These are phyloP conservation scores for Gastrophryne carolinensis DNA, from an alignment of 2,797 vertebrate species.

Conservation along the genomic window DNA sequence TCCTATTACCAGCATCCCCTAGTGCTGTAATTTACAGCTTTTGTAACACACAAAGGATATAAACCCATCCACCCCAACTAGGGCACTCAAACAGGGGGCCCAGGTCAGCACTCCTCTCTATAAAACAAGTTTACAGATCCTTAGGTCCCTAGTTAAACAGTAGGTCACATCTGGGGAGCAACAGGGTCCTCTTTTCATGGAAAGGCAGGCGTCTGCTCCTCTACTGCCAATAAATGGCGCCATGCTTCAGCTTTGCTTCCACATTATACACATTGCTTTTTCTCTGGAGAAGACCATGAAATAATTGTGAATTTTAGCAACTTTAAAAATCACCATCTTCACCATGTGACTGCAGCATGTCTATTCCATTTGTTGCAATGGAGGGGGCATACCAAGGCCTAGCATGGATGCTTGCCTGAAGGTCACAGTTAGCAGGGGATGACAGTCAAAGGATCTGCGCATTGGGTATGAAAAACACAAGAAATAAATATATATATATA, in stretches of 20 bases:
- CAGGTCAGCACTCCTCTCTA: conserved; percentile 4
- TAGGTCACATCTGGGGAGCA: conserved; percentile 15
- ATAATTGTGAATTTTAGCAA: too few relatives aligned
- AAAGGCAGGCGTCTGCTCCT: conserved; percentile 12
- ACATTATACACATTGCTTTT: neutral
- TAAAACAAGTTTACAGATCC: conserved; percentile 25
- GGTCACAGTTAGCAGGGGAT: too few relatives aligned
- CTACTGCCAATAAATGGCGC: neutral
- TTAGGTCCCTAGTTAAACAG: conserved; percentile 12
- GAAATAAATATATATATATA: too few relatives aligned
- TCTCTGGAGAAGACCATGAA: too few relatives aligned
- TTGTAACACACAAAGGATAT: conserved; percentile 13
- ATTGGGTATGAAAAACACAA: too few relatives aligned
- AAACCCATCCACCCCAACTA: neutral
- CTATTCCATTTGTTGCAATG: too few relatives aligned
- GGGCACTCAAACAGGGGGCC: neutral
- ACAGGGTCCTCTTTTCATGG: conserved; percentile 12
- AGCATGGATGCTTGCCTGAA: too few relatives aligned
- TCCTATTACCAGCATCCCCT: neutral
- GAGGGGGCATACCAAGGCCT: too few relatives aligned
- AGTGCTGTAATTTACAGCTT: conserved; percentile 26
- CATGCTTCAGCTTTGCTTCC: neutral
- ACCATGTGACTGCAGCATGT: too few relatives aligned
- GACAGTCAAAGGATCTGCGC: too few relatives aligned
- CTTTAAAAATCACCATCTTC: too few relatives aligned